These are phyloP conservation scores for Mactra quadrangularis DNA, from an alignment of 1,140 invertebrate genomes.

Conservation along the genomic window DNA sequence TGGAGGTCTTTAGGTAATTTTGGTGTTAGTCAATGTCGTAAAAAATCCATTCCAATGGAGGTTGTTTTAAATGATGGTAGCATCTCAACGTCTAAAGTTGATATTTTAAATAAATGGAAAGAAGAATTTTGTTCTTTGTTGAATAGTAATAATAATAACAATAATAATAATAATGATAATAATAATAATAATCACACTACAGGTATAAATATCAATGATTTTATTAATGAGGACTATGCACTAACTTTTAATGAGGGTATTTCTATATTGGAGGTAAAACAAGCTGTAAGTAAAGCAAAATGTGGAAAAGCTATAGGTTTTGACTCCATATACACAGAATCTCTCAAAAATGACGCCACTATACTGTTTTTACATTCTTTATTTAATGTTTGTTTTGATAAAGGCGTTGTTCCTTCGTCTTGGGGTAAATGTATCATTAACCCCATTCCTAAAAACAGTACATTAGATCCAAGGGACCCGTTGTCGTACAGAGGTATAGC, in stretches of 20 bases:
- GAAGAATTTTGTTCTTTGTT: constrained; percentile 19
- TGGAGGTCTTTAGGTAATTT: constrained; percentile 6
- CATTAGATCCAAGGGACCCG: constrained; percentile 9
- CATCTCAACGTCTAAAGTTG: background rate
- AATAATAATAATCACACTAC: no score
- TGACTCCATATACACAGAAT: background rate
- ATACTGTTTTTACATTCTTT: constrained; percentile 13
- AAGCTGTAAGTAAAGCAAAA: no score
- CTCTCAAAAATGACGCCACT: constrained; percentile 26
- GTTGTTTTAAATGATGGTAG: background rate
- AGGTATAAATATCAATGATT: no score
- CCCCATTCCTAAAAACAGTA: constrained; percentile 28
- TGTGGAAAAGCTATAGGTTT: constrained; percentile 19
- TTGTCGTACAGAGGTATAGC: constrained; percentile 36
- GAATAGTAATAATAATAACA: background rate
- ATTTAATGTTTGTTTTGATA: constrained; percentile 26
- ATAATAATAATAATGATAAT: background rate
- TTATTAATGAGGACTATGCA: no score
- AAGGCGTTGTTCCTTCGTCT: background rate
- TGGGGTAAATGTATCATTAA: constrained; percentile 14
- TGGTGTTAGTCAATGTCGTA: background rate
- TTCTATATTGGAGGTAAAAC: no score
- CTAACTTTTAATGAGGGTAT: no score
- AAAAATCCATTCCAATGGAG: constrained; percentile 17
- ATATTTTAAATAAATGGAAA: constrained; percentile 27